Conservation (phyloP, 2,113 vertebrate species). For the Archocentrus centrarchus region DNA sequence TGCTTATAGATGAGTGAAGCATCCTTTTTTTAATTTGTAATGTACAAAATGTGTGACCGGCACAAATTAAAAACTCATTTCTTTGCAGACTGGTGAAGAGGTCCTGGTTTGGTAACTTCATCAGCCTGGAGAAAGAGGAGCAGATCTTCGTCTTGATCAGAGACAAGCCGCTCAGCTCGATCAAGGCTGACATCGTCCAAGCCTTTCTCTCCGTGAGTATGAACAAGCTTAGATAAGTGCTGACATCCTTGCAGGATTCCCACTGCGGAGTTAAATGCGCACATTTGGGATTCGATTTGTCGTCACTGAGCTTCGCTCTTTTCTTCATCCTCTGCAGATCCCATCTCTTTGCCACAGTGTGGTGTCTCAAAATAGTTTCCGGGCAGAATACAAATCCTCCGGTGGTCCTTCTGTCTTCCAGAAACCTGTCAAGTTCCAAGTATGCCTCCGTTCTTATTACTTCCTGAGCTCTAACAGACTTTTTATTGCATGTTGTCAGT, state of each 20-base stretch:
- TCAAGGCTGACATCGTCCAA: conserved; percentile 94
- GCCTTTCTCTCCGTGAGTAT: conserved; percentile 90
- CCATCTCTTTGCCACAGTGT: conserved; percentile 94
- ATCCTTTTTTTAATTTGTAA: not conserved
- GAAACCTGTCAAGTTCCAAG: conserved; percentile 93
- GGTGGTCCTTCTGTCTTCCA: conserved; percentile 93
- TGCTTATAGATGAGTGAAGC: not conserved
- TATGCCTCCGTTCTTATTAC: conserved; percentile 9
- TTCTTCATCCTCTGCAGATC: conserved; percentile 77
- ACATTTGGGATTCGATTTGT: not conserved
- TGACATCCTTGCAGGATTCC: not conserved
- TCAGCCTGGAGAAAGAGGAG: conserved; percentile 93
- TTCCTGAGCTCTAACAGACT: not conserved
- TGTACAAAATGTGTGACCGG: not conserved
- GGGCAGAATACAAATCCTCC: conserved; percentile 91
- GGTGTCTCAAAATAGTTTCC: conserved; percentile 93
- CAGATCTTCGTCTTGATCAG: conserved; percentile 91
- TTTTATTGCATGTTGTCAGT: not conserved
- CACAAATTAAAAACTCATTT: not conserved
- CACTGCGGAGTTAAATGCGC: not conserved
- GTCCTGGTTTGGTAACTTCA: conserved; percentile 96
- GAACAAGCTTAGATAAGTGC: not conserved
- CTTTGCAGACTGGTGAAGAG: conserved; percentile 87
- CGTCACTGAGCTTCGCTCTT: not conserved
- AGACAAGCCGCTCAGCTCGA: conserved; percentile 94